A percentile compares a stretch with the other conserved stretches of the same genome.
Conservation (phyloP, 2,888 invertebrate genomes). For the Lottia gigantea region DNA sequence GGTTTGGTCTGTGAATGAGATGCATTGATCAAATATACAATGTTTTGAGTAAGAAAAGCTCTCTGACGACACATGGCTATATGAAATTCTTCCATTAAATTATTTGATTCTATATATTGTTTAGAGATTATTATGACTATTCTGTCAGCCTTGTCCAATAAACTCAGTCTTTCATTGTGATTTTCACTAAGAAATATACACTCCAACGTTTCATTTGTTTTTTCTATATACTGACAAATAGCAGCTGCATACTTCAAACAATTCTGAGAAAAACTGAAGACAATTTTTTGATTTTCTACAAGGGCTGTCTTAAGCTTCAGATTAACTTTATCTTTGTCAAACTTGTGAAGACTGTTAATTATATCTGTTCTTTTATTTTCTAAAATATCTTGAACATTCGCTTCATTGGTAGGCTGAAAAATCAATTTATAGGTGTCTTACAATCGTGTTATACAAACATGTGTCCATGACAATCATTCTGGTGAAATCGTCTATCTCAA, state of each 20-base stretch:
- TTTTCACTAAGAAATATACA: constrained; percentile 32
- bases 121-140: constrained; percentile 56
- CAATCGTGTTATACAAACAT: too few relatives aligned
- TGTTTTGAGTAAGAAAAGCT: constrained; percentile 21
- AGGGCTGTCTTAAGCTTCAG: neutral
- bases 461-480: too few relatives aligned
- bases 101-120: constrained; percentile 43
- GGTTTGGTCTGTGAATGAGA: constrained; percentile 26
- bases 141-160: constrained; percentile 46
- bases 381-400: constrained; percentile 1
- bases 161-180: constrained; percentile 31
- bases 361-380: constrained; percentile 10
- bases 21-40: constrained; percentile 46
- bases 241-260: constrained; percentile 27
- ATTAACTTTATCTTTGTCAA: neutral
- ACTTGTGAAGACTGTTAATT: constrained; percentile 13
- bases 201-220: constrained; percentile 27
- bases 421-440: neutral
- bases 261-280: constrained; percentile 31
- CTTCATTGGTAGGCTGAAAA: constrained; percentile 9
- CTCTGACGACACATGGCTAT: constrained; percentile 53
- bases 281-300: constrained; percentile 12
- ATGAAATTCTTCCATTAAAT: constrained; percentile 56
- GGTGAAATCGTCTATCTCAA: too few relatives aligned
- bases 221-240: constrained; percentile 25